phyloP scores from a whole-genome alignment of 2,797 vertebrate species.

The Sebastiscus tertius region DNA sequence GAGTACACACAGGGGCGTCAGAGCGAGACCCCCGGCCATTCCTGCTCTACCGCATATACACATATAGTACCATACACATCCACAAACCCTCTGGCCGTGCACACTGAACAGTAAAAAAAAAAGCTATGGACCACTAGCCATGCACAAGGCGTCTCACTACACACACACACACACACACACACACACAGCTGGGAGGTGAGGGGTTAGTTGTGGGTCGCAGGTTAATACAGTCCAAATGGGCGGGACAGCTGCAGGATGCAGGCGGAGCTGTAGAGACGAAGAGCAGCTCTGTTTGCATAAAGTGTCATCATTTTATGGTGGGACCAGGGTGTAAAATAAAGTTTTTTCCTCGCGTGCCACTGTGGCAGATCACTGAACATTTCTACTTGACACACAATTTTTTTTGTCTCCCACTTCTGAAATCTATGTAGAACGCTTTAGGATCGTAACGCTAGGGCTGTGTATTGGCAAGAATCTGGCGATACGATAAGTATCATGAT shows the following conservation, averaged over 20 bases:
- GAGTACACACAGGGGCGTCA: constrained; percentile 82
- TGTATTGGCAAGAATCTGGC: too few species aligned
- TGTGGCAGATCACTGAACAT: too few species aligned
- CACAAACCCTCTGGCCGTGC: constrained; percentile 45
- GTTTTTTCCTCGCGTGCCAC: too few species aligned
- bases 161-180: constrained; percentile 27
- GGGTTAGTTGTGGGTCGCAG: constrained; percentile 63
- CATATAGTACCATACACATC: constrained; percentile 20
- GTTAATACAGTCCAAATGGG: constrained; percentile 64
- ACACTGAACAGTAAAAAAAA: constrained; percentile 62
- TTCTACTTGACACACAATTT: too few species aligned
- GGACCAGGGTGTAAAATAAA: neutral
- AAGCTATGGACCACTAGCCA: constrained; percentile 56
- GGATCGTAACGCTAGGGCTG: too few species aligned
- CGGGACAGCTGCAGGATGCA: constrained; percentile 42
- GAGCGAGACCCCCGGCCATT: constrained; percentile 75
- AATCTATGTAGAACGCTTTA: too few species aligned
- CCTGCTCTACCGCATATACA: constrained; percentile 45
- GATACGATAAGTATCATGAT: too few species aligned
- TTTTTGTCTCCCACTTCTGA: too few species aligned
- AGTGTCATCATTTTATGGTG: neutral
- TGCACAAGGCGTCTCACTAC: constrained; percentile 40
- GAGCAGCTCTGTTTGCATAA: neutral
- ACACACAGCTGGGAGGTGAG: constrained; percentile 44
- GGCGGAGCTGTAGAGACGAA: constrained; percentile 20